Conservation (phyloP, 2,113 vertebrate species). For the Hystrix cristata region DNA sequence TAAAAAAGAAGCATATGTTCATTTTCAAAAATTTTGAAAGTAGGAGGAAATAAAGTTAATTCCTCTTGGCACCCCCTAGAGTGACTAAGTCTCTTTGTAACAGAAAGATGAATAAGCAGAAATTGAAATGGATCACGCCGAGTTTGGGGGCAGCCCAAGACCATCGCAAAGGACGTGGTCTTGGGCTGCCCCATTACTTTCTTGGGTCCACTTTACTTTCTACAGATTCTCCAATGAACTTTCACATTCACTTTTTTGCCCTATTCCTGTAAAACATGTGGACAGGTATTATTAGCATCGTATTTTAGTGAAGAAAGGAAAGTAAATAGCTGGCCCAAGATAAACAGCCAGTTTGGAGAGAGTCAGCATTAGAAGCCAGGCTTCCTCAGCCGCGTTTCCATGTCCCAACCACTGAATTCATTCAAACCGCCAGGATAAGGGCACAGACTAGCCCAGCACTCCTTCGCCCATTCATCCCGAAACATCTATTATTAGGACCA, state of each 20-base stretch:
- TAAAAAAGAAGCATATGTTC: neutral
- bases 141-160: neutral
- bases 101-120: neutral
- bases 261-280: neutral
- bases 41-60: neutral
- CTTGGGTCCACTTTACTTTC: neutral
- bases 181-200: no score
- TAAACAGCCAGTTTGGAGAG: neutral
- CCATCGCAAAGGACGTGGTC: neutral
- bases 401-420: neutral
- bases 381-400: neutral
- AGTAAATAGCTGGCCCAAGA: neutral
- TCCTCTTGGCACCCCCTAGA: neutral
- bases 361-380: neutral
- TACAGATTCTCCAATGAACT: neutral
- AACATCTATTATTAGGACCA: neutral
- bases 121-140: neutral
- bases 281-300: neutral
- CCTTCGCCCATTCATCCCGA: neutral
- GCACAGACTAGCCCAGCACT: neutral
- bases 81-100: neutral
- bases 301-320: neutral
- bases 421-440: neutral
- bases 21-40: conserved; percentile 30
- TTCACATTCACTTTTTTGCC: neutral